Evolutionary conservation across 1,140 invertebrate species (phyloP), one percentile per base, ranked within the genome.

Genomic region (Psilanteris sp.): DNA sequence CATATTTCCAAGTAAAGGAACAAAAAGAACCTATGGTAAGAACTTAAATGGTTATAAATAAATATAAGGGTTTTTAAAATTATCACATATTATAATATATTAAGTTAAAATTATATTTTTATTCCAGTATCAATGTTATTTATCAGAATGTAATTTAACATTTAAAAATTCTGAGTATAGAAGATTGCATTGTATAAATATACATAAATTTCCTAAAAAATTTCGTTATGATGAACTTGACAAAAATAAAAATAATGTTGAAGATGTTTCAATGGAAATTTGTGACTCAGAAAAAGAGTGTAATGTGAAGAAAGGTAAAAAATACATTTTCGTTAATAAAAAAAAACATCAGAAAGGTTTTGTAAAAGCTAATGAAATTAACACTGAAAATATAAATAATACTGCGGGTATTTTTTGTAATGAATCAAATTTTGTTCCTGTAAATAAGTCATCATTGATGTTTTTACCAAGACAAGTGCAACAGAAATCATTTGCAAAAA

Each of bases 141-240:
- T 93, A 48, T 90, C 92, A 71, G 90, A 91, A 64, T 94, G 93
- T 70, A 71, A 87, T 48, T 59, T 86, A 7, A 92, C 91, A 79
- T 92, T 92, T 48, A 77, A 78, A 1, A 90, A 84, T 61, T 57
- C 89, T 0, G 72, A 86, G 8, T 90, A 91, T 44, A 89, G 93
- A 52, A 86, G 87, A 39, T 79, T 90, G 0, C 93, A 94, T 72
- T 93, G 92, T 37, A 89, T 92, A 3, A 83, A 81, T 34, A 62
- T 87, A 7, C 93, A 94, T 79, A 91, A 91, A 81, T 91, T 92
- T 79, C 92, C 92, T 0, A 90, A 90, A 73, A 90, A 92, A 68
- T 94, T 92, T 81, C 85, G 92, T 43, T 93, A 90, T 54, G 90
- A 88, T 11, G 72, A 86, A 22, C 39, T 14, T 7, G 87, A 16